Evolutionary conservation across 2,113 vertebrate species (phyloP).

Genomic region (Phaethon lepturus): DNA sequence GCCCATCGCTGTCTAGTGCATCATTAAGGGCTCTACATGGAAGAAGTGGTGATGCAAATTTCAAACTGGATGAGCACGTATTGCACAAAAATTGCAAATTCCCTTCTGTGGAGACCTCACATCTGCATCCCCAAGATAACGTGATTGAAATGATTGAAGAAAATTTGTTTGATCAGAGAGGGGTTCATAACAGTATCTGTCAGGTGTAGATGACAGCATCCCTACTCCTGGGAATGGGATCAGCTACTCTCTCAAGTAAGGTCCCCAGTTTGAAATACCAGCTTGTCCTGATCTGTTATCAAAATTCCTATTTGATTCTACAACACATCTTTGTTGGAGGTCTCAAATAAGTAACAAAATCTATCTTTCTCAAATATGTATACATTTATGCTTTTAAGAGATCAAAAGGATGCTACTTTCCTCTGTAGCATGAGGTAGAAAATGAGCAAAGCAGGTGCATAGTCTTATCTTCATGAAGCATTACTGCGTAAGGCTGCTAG

Average conservation of each 20-base stretch:
- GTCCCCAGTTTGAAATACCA: neutral
- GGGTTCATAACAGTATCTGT: constrained; percentile 84
- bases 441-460: neutral
- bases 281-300: too few relatives aligned
- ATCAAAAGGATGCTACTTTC: neutral
- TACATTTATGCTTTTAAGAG: neutral
- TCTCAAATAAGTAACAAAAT: neutral
- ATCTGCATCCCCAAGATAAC: constrained; percentile 66
- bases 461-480: neutral
- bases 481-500: neutral
- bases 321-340: neutral
- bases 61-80: too few relatives aligned
- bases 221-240: neutral
- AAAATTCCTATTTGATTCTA: neutral
- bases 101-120: constrained; percentile 72
- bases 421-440: accelerated
- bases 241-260: neutral
- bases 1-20: accelerated
- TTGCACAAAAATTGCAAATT: neutral
- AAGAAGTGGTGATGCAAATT: neutral
- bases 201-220: constrained; percentile 66
- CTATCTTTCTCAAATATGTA: neutral
- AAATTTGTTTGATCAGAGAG: constrained; percentile 54
- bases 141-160: constrained; percentile 73
- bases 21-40: accelerated